Conservation (phyloP, 2,113 vertebrate genomes). For the Misgurnus anguillicaudatus region DNA sequence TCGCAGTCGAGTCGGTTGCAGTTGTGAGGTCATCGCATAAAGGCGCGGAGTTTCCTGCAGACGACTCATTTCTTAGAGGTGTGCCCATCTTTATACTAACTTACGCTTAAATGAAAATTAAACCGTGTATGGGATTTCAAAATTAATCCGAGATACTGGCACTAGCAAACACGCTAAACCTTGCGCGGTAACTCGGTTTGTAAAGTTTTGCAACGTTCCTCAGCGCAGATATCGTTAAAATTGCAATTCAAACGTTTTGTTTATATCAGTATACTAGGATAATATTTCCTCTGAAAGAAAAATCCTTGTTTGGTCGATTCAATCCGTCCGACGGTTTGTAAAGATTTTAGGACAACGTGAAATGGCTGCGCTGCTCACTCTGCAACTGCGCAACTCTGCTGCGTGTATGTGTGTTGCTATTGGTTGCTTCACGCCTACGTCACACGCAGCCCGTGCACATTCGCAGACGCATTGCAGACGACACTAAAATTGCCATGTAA, state of each 20-base stretch:
- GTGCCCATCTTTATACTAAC: slow-evolving; percentile 41
- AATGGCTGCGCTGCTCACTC: slow-evolving; percentile 73
- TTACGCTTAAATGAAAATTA: not conserved
- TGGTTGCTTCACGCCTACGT: slow-evolving; percentile 68
- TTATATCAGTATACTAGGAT: not conserved
- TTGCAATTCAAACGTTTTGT: too few species aligned
- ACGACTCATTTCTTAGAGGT: slow-evolving; percentile 40
- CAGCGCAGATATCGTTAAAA: not conserved
- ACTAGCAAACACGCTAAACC: not conserved
- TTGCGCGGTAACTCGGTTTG: not conserved
- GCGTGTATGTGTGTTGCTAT: slow-evolving; percentile 67
- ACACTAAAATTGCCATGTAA: too few species aligned
- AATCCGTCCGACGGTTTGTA: not conserved
- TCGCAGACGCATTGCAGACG: too few species aligned
- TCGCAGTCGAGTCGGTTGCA: slow-evolving; percentile 41
- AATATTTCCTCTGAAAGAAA: not conserved
- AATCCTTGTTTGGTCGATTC: not conserved
- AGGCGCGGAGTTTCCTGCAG: slow-evolving; percentile 20
- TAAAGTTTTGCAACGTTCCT: slow-evolving; percentile 19
- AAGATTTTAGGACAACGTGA: slow-evolving; percentile 50
- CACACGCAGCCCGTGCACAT: slow-evolving; percentile 59
- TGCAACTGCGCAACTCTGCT: slow-evolving; percentile 76
- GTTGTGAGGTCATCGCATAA: slow-evolving; percentile 33
- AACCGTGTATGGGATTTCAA: not conserved
- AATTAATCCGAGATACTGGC: not conserved